Evolutionary conservation across 2,888 invertebrate species (phyloP).

Genomic region (Cephus runcator): DNA sequence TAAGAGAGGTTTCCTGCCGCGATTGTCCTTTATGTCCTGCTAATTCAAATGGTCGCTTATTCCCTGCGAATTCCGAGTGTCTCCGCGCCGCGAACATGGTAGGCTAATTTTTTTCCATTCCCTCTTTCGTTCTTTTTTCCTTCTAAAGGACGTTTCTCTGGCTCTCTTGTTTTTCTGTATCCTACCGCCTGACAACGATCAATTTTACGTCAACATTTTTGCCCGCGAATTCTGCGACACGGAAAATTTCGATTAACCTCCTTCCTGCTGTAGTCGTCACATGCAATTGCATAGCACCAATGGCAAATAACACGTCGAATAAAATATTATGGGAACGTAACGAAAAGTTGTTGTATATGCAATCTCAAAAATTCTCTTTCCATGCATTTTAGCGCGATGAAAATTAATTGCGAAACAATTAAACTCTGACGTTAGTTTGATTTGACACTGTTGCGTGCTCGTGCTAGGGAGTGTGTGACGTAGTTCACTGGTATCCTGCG

Average conservation of each 20-base stretch:
- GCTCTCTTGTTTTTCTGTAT: not conserved
- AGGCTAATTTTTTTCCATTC: not conserved
- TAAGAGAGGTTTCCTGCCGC: conserved; percentile 10
- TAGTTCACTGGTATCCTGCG: not conserved
- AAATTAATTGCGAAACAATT: conserved; percentile 61
- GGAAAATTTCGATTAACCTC: not conserved
- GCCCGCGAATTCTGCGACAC: not conserved
- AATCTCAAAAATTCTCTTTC: not conserved
- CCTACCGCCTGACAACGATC: not conserved
- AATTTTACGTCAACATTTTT: not conserved
- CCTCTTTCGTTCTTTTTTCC: not conserved
- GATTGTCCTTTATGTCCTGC: not conserved
- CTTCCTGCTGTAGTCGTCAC: not conserved
- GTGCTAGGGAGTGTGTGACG: not conserved
- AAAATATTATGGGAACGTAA: not conserved
- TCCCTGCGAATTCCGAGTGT: not conserved
- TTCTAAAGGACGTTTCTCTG: not conserved
- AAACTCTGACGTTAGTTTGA: conserved; percentile 56
- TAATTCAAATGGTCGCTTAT: not conserved
- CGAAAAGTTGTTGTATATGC: not conserved
- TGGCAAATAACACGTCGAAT: not conserved
- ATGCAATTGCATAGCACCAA: not conserved
- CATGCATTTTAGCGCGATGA: conserved; percentile 8
- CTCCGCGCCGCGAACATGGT: not conserved
- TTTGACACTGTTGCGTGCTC: conserved; percentile 34